Conservation (phyloP, 2,113 vertebrate species). For the Antigone vipio region DNA sequence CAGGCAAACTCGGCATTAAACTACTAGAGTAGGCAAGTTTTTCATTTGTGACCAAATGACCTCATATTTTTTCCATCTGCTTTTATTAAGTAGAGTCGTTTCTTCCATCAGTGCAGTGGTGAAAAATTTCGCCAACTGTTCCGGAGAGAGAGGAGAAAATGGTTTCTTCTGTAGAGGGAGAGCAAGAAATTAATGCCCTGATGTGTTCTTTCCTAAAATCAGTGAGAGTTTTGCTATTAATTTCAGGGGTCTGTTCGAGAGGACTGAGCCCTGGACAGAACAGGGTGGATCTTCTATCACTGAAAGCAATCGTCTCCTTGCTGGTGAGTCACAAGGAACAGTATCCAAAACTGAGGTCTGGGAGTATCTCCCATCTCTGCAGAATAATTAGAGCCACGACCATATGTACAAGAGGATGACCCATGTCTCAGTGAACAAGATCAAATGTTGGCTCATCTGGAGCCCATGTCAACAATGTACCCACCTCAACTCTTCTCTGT, state of each 20-base stretch:
- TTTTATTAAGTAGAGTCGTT: conserved; percentile 48
- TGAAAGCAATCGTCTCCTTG: background rate
- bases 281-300: background rate
- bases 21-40: conserved; percentile 41
- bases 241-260: background rate
- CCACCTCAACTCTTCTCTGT: background rate
- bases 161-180: background rate
- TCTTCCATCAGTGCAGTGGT: background rate
- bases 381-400: background rate
- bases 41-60: conserved; percentile 64
- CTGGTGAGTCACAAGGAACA: background rate
- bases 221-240: background rate
- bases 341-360: background rate
- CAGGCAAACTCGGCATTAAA: conserved; percentile 39
- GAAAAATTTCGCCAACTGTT: conserved; percentile 35
- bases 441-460: background rate
- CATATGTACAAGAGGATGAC: background rate
- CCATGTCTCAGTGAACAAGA: background rate
- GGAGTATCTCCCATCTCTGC: background rate
- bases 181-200: background rate
- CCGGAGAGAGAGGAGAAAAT: background rate
- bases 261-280: background rate
- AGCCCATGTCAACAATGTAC: background rate
- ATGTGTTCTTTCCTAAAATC: background rate
- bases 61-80: conserved; percentile 64